These are phyloP conservation scores for Eupleurogrammus muticus DNA, from an alignment of 2,797 vertebrate genomes.

Conservation along the genomic window DNA sequence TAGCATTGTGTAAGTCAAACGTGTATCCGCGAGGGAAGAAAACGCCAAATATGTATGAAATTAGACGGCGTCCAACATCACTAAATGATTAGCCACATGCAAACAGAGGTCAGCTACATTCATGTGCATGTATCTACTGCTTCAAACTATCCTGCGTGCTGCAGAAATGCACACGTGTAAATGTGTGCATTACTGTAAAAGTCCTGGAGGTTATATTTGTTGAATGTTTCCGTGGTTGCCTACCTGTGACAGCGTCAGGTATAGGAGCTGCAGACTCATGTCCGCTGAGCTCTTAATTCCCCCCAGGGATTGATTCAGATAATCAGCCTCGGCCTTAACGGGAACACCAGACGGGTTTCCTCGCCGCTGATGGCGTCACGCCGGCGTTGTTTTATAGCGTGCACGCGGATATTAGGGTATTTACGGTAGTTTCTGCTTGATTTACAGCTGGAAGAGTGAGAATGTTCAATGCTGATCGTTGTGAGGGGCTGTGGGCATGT, in stretches of 20 bases:
- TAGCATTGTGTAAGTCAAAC: slow-evolving; percentile 9
- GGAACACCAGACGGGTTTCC: slow-evolving; percentile 26
- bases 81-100: neutral
- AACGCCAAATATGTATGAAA: too few species aligned
- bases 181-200: too few species aligned
- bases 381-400: neutral
- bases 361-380: neutral
- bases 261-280: slow-evolving; percentile 7
- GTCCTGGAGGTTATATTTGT: neutral
- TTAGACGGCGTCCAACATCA: neutral
- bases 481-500: too few species aligned
- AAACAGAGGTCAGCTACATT: neutral
- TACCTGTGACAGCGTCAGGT: slow-evolving; percentile 1
- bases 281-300: slow-evolving; percentile 51
- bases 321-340: slow-evolving; percentile 49
- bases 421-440: neutral
- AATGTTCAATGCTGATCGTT: too few species aligned
- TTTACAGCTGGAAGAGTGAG: neutral
- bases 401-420: too few species aligned
- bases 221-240: neutral
- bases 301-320: slow-evolving; percentile 54
- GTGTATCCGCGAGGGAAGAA: too few species aligned
- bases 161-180: neutral
- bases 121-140: neutral
- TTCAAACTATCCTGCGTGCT: neutral